Percentiles rank a stretch among this genome's conserved stretches.
Conservation (phyloP, 2,113 vertebrate species). For the Otocyon megalotis region DNA sequence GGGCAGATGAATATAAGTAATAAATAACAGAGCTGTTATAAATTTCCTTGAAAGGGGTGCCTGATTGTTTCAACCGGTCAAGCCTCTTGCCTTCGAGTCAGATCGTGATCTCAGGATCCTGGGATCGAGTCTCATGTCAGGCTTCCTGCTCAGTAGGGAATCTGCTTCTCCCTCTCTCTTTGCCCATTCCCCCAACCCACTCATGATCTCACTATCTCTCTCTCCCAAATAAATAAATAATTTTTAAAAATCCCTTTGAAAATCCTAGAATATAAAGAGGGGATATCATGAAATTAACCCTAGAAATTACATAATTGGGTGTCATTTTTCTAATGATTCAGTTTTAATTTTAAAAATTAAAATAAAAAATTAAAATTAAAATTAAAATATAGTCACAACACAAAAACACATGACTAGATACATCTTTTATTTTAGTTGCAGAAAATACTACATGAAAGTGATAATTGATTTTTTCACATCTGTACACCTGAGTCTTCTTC, state of each 20-base stretch:
- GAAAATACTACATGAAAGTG: background rate
- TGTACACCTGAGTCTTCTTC: background rate
- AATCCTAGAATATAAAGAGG: background rate
- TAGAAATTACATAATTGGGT: background rate
- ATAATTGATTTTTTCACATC: background rate
- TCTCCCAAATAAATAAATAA: background rate
- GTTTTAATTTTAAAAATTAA: background rate
- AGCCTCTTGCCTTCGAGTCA: background rate
- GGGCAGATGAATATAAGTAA: background rate
- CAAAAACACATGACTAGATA: background rate
- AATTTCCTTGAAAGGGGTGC: background rate
- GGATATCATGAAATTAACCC: background rate
- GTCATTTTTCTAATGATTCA: background rate
- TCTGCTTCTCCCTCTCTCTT: background rate
- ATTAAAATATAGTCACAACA: background rate
- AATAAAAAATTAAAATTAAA: constrained; percentile 27
- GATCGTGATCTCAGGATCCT: background rate
- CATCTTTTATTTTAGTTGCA: background rate
- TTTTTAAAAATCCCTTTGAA: background rate
- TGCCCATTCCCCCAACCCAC: background rate
- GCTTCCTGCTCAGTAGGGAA: background rate
- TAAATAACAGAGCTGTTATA: background rate
- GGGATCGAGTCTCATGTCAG: background rate
- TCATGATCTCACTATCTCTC: background rate
- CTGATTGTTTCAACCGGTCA: background rate